A percentile compares a stretch with the other conserved stretches of the same genome.
phyloP scores from a whole-genome alignment of 2,888 invertebrate species.

The Lithophane semibrunnea region DNA sequence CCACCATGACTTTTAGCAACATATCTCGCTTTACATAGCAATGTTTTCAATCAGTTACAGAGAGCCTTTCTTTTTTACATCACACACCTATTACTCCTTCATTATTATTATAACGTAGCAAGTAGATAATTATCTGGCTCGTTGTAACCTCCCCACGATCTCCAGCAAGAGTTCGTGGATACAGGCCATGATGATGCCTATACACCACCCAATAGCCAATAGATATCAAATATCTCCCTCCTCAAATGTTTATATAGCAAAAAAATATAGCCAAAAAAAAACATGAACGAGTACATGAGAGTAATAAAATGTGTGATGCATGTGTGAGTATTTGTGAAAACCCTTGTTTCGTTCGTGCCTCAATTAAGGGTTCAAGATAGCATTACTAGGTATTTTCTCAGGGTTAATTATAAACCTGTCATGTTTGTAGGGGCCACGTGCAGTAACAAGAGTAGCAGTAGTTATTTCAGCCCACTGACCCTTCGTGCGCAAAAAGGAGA shows the following conservation, averaged over 20 bases:
- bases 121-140: neutral
- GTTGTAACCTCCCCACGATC: neutral
- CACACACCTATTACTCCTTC: too few species aligned
- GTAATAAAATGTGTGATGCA: neutral
- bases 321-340: neutral
- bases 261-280: too few species aligned
- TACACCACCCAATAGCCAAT: neutral
- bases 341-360: conserved; percentile 10
- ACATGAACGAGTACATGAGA: too few species aligned
- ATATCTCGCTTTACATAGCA: neutral
- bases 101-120: neutral
- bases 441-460: conserved; percentile 62
- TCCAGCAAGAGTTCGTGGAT: neutral
- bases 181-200: neutral
- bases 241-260: neutral
- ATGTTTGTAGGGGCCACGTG: conserved; percentile 56
- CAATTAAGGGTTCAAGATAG: conserved; percentile 25
- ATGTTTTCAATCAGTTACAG: neutral
- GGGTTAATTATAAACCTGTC: conserved; percentile 66
- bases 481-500: conserved; percentile 72
- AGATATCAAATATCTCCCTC: neutral
- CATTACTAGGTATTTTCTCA: conserved; percentile 34
- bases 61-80: neutral
- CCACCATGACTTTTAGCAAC: neutral
- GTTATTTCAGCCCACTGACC: conserved; percentile 65